Conservation (phyloP, 1,140 invertebrate species). For the Latrodectus geometricus region DNA sequence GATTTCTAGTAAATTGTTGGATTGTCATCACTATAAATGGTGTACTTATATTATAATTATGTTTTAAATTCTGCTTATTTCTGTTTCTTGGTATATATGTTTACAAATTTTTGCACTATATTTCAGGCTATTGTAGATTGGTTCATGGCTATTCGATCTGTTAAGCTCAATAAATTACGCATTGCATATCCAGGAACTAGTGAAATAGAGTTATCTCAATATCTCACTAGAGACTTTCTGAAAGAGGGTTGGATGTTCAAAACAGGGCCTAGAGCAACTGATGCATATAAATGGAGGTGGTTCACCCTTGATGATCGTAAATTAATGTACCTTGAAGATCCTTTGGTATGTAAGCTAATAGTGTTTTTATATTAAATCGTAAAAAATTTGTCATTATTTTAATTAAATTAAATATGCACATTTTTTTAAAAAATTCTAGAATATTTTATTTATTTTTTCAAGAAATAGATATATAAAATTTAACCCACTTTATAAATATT, state of each 20-base stretch:
- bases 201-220: slow-evolving; percentile 80
- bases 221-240: slow-evolving; percentile 83
- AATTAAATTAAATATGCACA: neutral
- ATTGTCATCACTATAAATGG: too few species aligned
- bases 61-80: too few species aligned
- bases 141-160: slow-evolving; percentile 88
- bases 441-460: neutral
- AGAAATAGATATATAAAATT: neutral
- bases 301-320: slow-evolving; percentile 90
- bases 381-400: neutral
- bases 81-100: too few species aligned
- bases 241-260: slow-evolving; percentile 89
- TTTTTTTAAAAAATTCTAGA: neutral
- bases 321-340: slow-evolving; percentile 91
- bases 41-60: too few species aligned
- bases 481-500: too few species aligned
- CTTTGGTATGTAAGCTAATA: slow-evolving; percentile 73
- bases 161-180: slow-evolving; percentile 83
- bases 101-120: neutral
- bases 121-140: slow-evolving; percentile 80
- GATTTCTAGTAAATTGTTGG: too few species aligned
- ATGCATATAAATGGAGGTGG: slow-evolving; percentile 87
- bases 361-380: neutral
- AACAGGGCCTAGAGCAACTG: slow-evolving; percentile 82
- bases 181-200: slow-evolving; percentile 84